Base-by-base conservation (phyloP, 2,888 invertebrate genomes). In the Aphodius sticticus region DNA sequence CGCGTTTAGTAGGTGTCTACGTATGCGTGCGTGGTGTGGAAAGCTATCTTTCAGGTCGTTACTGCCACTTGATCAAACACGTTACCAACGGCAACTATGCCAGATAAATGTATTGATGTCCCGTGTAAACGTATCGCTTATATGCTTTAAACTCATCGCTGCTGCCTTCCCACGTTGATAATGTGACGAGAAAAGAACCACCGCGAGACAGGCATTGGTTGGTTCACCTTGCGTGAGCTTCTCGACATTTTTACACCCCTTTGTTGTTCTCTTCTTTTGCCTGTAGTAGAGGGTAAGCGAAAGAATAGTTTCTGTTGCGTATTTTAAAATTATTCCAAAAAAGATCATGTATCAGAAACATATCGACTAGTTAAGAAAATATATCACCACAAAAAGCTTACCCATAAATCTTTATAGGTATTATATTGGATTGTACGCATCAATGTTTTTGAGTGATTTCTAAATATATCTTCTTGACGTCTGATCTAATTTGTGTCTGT, bases 71-170 rank as follows among this genome's bases (percentile, higher is more conserved):
- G 83, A 84, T 84, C 80, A 81, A 82, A 76, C 82, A 78, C 83
- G 83, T 83, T 82, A 82, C 82, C 83, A 83, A 83, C 83, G 82
- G 83, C 83, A 82, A 83, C 83, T 83, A 80, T 70, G 69, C 36
- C 81, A 83, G 82, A 83, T 84, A 83, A 82, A 84, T 80, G 82
- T 83, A 83, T 83, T 83, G 83, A 83, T 83, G 82, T 82, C 82
- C 78, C 80, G 80, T 78, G 82, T 78, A 81, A 78, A 80, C 80
- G 80, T 80, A 80, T 80, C 80, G 80, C 78, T 76, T 77, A 53
- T 53, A 9, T 12, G 53, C 53, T 53, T 76, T 80, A 80, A 79
- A 80, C 80, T 80, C 80, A 80, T 80, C 80, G 78, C 12, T 53
- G 53, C 2, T 77, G 76, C 76, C 77, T 80, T 80, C 80, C 80